Conservation (phyloP, 2,113 vertebrate species). For the Raja brachyura region DNA sequence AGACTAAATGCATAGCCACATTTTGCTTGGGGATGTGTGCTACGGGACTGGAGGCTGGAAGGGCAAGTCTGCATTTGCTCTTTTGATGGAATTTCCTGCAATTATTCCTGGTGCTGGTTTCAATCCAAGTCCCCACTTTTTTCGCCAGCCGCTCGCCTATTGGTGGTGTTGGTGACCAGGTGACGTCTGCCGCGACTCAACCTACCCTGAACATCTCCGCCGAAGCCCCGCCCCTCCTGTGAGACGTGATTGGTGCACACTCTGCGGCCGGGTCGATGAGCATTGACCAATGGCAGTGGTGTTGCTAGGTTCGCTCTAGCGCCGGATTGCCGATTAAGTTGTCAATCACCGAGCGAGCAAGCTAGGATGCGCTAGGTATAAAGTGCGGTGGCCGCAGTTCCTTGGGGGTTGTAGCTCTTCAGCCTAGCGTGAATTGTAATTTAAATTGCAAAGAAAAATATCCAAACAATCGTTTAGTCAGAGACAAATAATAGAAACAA, state of each 20-base stretch:
- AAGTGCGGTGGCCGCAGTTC: background rate
- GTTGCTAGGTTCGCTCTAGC: background rate
- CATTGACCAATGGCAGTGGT: background rate
- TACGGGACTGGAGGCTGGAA: background rate
- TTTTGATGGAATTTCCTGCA: background rate
- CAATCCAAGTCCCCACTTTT: background rate
- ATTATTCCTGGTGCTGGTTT: background rate
- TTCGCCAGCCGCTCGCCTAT: background rate
- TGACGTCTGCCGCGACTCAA: constrained; percentile 21
- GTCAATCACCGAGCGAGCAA: background rate
- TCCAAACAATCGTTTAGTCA: background rate
- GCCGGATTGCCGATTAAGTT: background rate
- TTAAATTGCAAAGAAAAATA: background rate
- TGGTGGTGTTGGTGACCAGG: background rate
- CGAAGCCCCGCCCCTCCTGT: background rate
- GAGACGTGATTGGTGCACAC: background rate
- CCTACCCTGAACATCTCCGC: background rate
- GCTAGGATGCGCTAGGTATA: background rate
- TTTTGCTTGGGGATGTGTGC: background rate
- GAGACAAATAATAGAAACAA: background rate
- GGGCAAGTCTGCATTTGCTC: background rate
- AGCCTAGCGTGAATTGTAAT: background rate
- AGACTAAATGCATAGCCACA: background rate
- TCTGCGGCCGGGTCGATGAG: background rate
- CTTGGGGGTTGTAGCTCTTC: background rate